A percentile compares a stretch with the other conserved stretches of the same genome.
phyloP scores from a whole-genome alignment of 1,140 invertebrate genomes.

The Orius laevigatus region DNA sequence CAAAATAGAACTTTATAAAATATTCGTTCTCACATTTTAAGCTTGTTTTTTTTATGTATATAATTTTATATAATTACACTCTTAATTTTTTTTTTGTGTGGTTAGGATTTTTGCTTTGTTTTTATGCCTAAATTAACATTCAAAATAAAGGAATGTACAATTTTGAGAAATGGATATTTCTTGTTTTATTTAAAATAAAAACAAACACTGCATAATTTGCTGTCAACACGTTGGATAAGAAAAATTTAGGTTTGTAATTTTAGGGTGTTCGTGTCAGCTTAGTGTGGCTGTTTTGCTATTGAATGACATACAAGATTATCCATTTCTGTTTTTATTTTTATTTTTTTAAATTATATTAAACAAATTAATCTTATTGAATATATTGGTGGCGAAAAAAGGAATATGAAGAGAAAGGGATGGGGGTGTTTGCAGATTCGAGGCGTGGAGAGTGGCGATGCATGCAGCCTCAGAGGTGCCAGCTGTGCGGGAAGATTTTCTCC shows the following conservation, averaged over 20 bases:
- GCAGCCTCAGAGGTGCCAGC: constrained; percentile 32
- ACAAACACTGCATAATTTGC: too few relatives aligned
- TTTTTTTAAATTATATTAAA: too few relatives aligned
- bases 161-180: constrained; percentile 1
- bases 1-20: too few relatives aligned
- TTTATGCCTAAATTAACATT: background rate
- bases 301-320: too few relatives aligned
- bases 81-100: background rate
- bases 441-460: constrained; percentile 22
- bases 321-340: too few relatives aligned
- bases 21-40: background rate
- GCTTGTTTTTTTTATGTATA: background rate
- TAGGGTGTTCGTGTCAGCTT: too few relatives aligned
- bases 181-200: constrained; percentile 5
- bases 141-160: background rate
- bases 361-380: too few relatives aligned
- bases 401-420: constrained; percentile 1
- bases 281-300: too few relatives aligned
- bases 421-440: constrained; percentile 9
- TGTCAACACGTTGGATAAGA: too few relatives aligned
- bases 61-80: background rate
- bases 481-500: constrained; percentile 49
- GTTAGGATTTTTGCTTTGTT: background rate
- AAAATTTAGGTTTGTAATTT: background rate
- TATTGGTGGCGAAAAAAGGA: background rate